Percentiles rank a stretch among this genome's conserved stretches.
phyloP scores from a whole-genome alignment of 2,888 invertebrate genomes.

The Heliconius sara region DNA sequence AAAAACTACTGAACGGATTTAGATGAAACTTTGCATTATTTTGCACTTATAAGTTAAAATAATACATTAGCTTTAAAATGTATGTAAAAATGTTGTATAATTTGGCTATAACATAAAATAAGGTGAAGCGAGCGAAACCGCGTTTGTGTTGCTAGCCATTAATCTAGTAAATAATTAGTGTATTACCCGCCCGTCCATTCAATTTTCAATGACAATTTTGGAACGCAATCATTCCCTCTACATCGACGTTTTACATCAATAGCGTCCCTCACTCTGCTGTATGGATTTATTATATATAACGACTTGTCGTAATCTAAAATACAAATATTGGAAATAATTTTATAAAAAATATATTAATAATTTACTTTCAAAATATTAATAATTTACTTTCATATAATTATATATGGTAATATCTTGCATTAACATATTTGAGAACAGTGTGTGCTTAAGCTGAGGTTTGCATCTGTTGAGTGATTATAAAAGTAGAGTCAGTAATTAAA shows the following conservation, averaged over 20 bases:
- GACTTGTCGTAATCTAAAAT: slow-evolving; percentile 56
- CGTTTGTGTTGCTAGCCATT: not conserved
- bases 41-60: not conserved
- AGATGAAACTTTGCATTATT: not conserved
- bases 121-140: no score
- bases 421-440: no score
- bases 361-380: no score
- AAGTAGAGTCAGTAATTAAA: no score
- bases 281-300: slow-evolving; percentile 55
- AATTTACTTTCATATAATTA: no score
- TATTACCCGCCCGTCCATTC: slow-evolving; percentile 56
- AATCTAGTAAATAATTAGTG: not conserved
- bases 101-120: no score
- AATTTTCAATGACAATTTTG: slow-evolving; percentile 53
- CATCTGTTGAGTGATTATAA: no score
- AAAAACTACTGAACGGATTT: not conserved
- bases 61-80: not conserved
- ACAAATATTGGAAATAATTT: not conserved
- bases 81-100: not conserved
- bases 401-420: no score
- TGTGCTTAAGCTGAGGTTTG: no score
- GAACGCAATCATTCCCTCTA: slow-evolving; percentile 55
- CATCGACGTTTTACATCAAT: slow-evolving; percentile 55
- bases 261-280: slow-evolving; percentile 48
- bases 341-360: no score